Evolutionary conservation across 2,888 invertebrate species (phyloP), one percentile per base, ranked within the genome.

Genomic region (Polyploca ridens): DNA sequence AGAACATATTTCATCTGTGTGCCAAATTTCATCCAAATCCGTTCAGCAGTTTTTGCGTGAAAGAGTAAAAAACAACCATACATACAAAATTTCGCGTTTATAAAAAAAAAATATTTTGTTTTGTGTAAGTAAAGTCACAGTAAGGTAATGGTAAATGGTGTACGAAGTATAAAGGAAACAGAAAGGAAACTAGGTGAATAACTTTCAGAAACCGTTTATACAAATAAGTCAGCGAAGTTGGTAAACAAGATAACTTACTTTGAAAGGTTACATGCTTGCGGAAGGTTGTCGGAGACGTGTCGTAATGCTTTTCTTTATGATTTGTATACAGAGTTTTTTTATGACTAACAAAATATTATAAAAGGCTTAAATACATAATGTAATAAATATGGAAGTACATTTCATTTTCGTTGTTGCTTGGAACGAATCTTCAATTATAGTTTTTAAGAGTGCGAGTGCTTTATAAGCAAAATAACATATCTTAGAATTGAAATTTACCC

Each of bases 261-360:
- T 61, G 27, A 61, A 61, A 44, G 19, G 41, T 61, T 41, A 19
- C 41, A 58, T 33, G 59, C n/a, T 59, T 38, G 4, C 59, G 59
- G 61, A 41, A 41, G 41, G 44, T 16, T 61, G 38, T 38, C 58
- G 38, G 44, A 27, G 19, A 13, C 41, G 41, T 61, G 38, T 19
- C 41, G 61, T 41, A 41, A 61, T 41, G 5, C 0, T 27, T 33
- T 58, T 35, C 38, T 60, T 60, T 60, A 60, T 38, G 38, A 11
- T 16, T 60, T 16, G 7, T 35, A 6, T 46, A 10, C 4, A 14
- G 13, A 27, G 27, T 27, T 27, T 27, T 1, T 27, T 27, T 27
- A 27, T 27, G 27, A 27, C 27, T 27, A 27, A 27, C 27, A 27
- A 27, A 27, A 27, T 3, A 44, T 27, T 44, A 46, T n/a, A 46